A percentile compares a stretch with the other conserved stretches of the same genome.
phyloP scores from a whole-genome alignment of 2,797 vertebrate species.

The Alcedo atthis region DNA sequence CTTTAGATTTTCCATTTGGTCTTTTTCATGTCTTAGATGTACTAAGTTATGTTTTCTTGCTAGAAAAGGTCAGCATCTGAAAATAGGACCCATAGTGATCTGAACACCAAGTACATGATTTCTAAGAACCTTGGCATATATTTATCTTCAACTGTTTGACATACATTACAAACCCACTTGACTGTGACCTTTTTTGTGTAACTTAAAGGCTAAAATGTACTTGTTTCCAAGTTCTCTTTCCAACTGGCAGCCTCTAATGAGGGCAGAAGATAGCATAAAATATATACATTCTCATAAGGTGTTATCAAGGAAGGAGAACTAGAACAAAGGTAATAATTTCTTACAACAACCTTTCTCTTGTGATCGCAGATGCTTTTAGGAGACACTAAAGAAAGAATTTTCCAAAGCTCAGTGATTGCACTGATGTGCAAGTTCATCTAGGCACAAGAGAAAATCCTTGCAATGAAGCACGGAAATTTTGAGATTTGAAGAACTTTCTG shows the following conservation, averaged over 20 bases:
- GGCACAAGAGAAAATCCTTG: not conserved
- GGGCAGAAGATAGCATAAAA: not conserved
- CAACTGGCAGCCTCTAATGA: conserved; percentile 10
- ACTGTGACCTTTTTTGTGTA: conserved; percentile 16
- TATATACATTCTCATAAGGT: conserved; percentile 6
- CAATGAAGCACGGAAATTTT: not conserved
- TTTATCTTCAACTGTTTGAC: not conserved
- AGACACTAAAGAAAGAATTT: not conserved
- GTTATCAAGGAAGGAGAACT: not conserved
- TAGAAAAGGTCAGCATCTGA: conserved; percentile 31
- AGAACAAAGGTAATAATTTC: conserved; percentile 11
- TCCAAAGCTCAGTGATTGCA: not conserved
- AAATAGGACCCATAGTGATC: conserved; percentile 18
- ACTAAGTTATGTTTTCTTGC: not conserved
- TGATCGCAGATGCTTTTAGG: conserved; percentile 21
- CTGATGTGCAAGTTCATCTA: not conserved
- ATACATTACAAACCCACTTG: conserved; percentile 7
- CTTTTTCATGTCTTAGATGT: not conserved
- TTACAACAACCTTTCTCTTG: not conserved
- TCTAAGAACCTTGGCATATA: not conserved
- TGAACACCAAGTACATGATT: conserved; percentile 16
- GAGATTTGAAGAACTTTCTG: not conserved
- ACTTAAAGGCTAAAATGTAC: conserved; percentile 14
- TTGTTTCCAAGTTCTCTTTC: not conserved
- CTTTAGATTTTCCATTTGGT: not conserved